Conservation (phyloP, 2,113 vertebrate species). For the Lates calcarifer region DNA sequence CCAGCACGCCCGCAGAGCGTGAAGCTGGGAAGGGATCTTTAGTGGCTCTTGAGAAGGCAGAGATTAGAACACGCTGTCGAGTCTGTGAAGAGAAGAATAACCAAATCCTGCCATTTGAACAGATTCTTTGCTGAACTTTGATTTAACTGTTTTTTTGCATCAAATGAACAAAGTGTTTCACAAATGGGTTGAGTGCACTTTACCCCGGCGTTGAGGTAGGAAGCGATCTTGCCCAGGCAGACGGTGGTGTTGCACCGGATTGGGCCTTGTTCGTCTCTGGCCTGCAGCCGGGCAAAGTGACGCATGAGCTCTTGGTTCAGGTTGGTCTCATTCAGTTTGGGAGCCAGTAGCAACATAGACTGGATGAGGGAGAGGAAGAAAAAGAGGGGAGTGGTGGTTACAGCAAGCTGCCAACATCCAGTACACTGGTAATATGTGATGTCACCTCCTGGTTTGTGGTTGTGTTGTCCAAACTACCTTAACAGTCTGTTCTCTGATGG, state of each 20-base stretch:
- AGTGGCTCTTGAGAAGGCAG: slow-evolving; percentile 91
- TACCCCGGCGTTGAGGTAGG: slow-evolving; percentile 90
- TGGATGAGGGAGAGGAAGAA: slow-evolving; percentile 37
- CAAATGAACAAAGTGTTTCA: neutral
- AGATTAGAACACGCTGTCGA: slow-evolving; percentile 90
- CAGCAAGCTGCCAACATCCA: neutral
- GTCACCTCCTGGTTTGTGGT: neutral
- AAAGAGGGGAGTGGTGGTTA: neutral
- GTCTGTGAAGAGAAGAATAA: slow-evolving; percentile 79
- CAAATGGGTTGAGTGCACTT: neutral
- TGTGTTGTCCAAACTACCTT: slow-evolving; percentile 83
- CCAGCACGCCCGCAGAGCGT: slow-evolving; percentile 90
- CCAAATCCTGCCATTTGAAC: neutral
- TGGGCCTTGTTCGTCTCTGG: slow-evolving; percentile 92
- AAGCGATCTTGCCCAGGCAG: slow-evolving; percentile 93
- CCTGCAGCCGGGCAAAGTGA: slow-evolving; percentile 93
- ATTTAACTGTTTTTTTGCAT: neutral
- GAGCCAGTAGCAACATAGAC: slow-evolving; percentile 94
- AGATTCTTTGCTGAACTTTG: neutral
- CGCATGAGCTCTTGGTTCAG: slow-evolving; percentile 94
- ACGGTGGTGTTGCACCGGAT: slow-evolving; percentile 96
- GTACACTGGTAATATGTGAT: neutral
- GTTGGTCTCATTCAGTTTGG: slow-evolving; percentile 91
- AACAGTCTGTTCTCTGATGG: slow-evolving; percentile 94
- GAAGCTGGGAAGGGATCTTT: slow-evolving; percentile 93